phyloP scores from a whole-genome alignment of 2,888 invertebrate genomes.

The Drosophila cyrtoloma region DNA sequence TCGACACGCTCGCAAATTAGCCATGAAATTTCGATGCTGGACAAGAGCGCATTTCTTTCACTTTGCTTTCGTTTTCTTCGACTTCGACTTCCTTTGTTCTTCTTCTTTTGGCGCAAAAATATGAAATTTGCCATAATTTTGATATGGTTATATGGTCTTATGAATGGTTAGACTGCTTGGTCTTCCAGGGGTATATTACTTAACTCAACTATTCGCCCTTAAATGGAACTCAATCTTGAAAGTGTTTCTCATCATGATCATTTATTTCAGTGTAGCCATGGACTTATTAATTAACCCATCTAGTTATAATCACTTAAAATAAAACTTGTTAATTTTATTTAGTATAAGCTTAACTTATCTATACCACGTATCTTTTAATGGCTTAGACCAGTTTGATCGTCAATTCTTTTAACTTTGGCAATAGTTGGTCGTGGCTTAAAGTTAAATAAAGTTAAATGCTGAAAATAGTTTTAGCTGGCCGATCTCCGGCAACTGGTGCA shows the following conservation, averaged over 20 bases:
- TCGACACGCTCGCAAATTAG: slow-evolving; percentile 67
- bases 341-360: not conserved
- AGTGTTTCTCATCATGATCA: not conserved
- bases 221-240: not conserved
- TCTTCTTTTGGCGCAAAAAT: slow-evolving; percentile 33
- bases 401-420: not conserved
- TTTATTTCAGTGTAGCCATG: not conserved
- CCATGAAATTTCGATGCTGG: slow-evolving; percentile 69
- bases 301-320: not conserved
- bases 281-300: not conserved
- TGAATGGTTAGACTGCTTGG: slow-evolving; percentile 16
- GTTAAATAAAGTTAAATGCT: not conserved
- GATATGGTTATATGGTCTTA: slow-evolving; percentile 22
- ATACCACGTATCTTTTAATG: too few relatives aligned
- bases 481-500: not conserved
- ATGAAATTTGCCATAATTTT: slow-evolving; percentile 30
- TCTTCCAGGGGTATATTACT: not conserved
- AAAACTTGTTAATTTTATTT: not conserved
- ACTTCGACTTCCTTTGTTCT: not conserved
- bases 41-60: slow-evolving; percentile 47
- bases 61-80: slow-evolving; percentile 6
- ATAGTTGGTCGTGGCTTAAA: not conserved
- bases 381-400: not conserved
- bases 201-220: not conserved
- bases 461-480: not conserved